A percentile compares a stretch with the other conserved stretches of the same genome.
Conservation (phyloP, 1,140 invertebrate genomes). For the Drosophila elegans region DNA sequence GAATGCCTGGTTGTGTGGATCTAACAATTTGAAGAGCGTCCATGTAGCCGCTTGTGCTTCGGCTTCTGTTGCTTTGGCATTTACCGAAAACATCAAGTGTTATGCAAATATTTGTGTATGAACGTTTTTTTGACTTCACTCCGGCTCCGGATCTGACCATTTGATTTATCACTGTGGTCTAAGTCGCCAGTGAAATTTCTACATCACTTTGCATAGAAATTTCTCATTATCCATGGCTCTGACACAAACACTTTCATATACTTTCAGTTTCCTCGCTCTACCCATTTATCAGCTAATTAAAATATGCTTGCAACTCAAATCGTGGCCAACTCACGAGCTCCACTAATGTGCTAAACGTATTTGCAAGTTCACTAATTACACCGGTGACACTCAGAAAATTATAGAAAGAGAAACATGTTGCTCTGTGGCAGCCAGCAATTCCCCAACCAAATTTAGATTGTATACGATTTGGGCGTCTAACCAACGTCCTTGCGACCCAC, state of each 20-base stretch:
- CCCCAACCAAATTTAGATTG: slow-evolving; percentile 62
- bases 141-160: not conserved
- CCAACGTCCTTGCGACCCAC: slow-evolving; percentile 70
- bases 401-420: slow-evolving; percentile 32
- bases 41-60: slow-evolving; percentile 22
- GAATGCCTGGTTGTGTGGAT: slow-evolving; percentile 24
- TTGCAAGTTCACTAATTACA: slow-evolving; percentile 68
- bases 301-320: slow-evolving; percentile 15
- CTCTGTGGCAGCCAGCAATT: slow-evolving; percentile 5
- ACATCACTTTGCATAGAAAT: slow-evolving; percentile 29
- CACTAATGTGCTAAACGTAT: slow-evolving; percentile 18
- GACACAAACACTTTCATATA: slow-evolving; percentile 23
- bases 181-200: slow-evolving; percentile 33
- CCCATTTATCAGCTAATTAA: slow-evolving; percentile 17
- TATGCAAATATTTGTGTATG: slow-evolving; percentile 75
- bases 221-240: slow-evolving; percentile 17
- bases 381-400: slow-evolving; percentile 15
- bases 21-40: slow-evolving; percentile 22
- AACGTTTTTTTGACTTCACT: slow-evolving; percentile 55
- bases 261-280: slow-evolving; percentile 37
- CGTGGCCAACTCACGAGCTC: slow-evolving; percentile 1
- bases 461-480: slow-evolving; percentile 27
- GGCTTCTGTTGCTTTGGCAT: slow-evolving; percentile 54
- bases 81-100: slow-evolving; percentile 76
- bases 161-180: slow-evolving; percentile 29